Evolutionary conservation across 2,888 invertebrate genomes (phyloP).

Genomic region (Bembecia ichneumoniformis): DNA sequence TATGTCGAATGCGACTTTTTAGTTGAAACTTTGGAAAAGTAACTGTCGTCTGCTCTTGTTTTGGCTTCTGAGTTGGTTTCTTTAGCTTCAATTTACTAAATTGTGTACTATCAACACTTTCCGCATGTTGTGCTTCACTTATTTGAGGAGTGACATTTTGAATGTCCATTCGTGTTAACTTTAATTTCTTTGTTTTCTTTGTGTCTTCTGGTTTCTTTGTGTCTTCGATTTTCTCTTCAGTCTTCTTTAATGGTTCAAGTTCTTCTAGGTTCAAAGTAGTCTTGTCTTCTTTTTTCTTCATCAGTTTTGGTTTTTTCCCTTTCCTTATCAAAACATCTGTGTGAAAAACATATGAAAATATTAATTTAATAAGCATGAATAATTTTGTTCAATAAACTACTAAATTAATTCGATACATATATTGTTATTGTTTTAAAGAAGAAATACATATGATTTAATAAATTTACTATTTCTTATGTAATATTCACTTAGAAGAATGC

Average conservation of each 20-base stretch:
- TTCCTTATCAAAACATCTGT: constrained; percentile 8
- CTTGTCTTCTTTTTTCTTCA: constrained; percentile 7
- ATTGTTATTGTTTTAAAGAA: too few relatives aligned
- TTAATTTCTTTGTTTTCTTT: constrained; percentile 21
- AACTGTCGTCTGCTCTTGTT: constrained; percentile 44
- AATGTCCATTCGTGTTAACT: constrained; percentile 68
- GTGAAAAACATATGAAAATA: constrained; percentile 1
- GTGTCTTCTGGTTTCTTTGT: constrained; percentile 4
- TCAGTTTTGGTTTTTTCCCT: constrained; percentile 9
- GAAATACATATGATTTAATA: too few relatives aligned
- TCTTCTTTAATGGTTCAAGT: not conserved
- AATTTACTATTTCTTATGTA: too few relatives aligned
- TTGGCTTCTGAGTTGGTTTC: constrained; percentile 67
- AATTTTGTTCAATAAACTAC: not conserved
- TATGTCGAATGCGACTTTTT: constrained; percentile 78
- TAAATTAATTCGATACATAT: not conserved
- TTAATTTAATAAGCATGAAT: too few relatives aligned
- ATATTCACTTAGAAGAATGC: too few relatives aligned
- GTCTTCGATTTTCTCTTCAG: not conserved
- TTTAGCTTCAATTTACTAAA: constrained; percentile 79
- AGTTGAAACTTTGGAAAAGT: constrained; percentile 77
- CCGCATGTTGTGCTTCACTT: constrained; percentile 73
- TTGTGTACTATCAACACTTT: constrained; percentile 71
- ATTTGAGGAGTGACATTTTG: constrained; percentile 73
- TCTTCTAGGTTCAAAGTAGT: not conserved